Conservation (phyloP, 2,797 vertebrate species). For the Emys orbicularis region DNA sequence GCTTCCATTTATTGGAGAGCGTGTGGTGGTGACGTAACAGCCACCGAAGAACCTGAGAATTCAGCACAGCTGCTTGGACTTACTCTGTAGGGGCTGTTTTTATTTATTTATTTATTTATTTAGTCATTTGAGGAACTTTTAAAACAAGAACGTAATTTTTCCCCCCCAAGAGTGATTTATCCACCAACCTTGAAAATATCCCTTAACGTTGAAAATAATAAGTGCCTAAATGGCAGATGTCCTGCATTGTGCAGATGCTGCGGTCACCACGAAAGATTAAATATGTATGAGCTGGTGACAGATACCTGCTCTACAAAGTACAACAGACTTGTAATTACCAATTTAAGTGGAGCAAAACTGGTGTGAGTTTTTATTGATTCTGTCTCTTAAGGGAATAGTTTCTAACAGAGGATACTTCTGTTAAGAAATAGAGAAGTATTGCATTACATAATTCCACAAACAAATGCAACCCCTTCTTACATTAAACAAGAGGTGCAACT, state of each 20-base stretch:
- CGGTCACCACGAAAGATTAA: background rate
- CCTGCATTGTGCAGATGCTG: background rate
- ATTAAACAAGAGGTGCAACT: background rate
- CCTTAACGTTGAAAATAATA: background rate
- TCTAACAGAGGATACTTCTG: background rate
- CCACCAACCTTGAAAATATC: background rate
- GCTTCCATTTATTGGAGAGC: background rate
- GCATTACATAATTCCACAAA: background rate
- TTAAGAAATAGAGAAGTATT: background rate
- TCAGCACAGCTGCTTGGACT: background rate
- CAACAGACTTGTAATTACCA: background rate
- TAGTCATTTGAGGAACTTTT: background rate
- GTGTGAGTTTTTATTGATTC: background rate
- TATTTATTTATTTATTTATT: background rate
- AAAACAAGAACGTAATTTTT: background rate
- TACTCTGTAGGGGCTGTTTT: background rate
- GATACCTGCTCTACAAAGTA: background rate
- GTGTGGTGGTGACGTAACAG: accelerated
- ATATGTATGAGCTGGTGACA: background rate
- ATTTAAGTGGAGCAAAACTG: background rate
- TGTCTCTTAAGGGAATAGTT: background rate
- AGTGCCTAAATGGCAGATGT: background rate
- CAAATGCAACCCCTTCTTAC: background rate
- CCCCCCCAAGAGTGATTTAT: background rate
- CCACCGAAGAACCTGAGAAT: background rate